phyloP scores from a whole-genome alignment of 2,888 invertebrate species.

The Luperina testacea region DNA sequence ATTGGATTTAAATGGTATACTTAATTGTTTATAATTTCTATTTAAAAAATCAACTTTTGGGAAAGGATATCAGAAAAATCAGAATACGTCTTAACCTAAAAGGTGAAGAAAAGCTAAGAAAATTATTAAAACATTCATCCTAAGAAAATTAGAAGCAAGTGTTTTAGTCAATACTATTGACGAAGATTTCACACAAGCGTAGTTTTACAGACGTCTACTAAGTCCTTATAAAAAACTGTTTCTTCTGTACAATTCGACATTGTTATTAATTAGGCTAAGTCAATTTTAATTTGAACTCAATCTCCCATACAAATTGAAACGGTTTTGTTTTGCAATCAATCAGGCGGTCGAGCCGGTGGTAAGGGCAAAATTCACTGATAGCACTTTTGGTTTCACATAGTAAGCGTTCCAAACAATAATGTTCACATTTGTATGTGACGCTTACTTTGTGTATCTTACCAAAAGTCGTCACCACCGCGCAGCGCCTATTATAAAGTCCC shows the following conservation, averaged over 20 bases:
- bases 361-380: background rate
- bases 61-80: conserved; percentile 1
- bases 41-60: background rate
- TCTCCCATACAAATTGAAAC: background rate
- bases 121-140: conserved; percentile 4
- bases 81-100: conserved; percentile 20
- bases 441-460: background rate
- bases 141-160: conserved; percentile 12
- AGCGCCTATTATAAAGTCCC: background rate
- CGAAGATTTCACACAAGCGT: conserved; percentile 29
- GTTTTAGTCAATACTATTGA: conserved; percentile 6
- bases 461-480: too few species aligned
- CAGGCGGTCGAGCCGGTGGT: too few species aligned
- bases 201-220: background rate
- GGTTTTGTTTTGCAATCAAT: background rate
- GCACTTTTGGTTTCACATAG: background rate
- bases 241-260: background rate
- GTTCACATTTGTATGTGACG: background rate
- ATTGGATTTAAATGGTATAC: conserved; percentile 30
- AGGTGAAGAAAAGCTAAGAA: conserved; percentile 30
- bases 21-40: background rate
- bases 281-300: background rate
- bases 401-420: background rate
- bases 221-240: background rate
- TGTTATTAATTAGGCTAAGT: background rate